Evolutionary conservation across 2,888 invertebrate species (phyloP).

Genomic region (Drosophila falleni): DNA sequence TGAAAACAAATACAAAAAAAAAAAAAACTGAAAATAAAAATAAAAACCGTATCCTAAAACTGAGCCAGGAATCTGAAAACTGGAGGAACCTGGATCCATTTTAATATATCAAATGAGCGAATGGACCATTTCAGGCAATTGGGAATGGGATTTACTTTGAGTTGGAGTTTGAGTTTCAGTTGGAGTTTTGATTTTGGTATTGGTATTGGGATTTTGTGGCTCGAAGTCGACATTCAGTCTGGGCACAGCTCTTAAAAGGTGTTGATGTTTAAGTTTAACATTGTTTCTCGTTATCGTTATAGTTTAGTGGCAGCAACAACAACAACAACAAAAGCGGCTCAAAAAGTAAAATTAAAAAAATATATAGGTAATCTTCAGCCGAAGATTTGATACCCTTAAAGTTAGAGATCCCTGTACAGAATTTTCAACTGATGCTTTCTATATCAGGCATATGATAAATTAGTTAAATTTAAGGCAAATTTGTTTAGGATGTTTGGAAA

Average conservation of each 20-base stretch:
- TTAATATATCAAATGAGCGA: slow-evolving; percentile 77
- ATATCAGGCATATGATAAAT: too few species aligned
- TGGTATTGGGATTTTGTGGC: slow-evolving; percentile 12
- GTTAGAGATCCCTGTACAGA: not conserved
- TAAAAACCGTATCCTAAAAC: slow-evolving; percentile 11
- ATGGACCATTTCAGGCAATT: slow-evolving; percentile 34
- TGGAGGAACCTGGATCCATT: slow-evolving; percentile 64
- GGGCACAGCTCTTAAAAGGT: slow-evolving; percentile 80
- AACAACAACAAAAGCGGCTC: slow-evolving; percentile 55
- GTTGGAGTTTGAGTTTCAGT: slow-evolving; percentile 1
- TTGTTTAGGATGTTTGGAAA: too few species aligned
- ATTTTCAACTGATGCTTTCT: not conserved
- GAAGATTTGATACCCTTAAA: not conserved
- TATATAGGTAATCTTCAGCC: not conserved
- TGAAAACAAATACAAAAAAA: not conserved
- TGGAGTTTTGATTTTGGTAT: slow-evolving; percentile 12
- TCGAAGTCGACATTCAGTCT: slow-evolving; percentile 55
- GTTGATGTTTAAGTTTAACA: slow-evolving; percentile 84
- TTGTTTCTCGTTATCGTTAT: slow-evolving; percentile 83
- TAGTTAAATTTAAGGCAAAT: too few species aligned
- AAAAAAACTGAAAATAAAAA: too few species aligned
- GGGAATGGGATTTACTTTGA: slow-evolving; percentile 11
- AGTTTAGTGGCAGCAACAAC: slow-evolving; percentile 82
- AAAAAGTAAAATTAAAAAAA: slow-evolving; percentile 22
- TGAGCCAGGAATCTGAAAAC: slow-evolving; percentile 4